Conservation (phyloP, 37 sponge, comb jelly and placozoan species). For the Ianthella basta region DNA sequence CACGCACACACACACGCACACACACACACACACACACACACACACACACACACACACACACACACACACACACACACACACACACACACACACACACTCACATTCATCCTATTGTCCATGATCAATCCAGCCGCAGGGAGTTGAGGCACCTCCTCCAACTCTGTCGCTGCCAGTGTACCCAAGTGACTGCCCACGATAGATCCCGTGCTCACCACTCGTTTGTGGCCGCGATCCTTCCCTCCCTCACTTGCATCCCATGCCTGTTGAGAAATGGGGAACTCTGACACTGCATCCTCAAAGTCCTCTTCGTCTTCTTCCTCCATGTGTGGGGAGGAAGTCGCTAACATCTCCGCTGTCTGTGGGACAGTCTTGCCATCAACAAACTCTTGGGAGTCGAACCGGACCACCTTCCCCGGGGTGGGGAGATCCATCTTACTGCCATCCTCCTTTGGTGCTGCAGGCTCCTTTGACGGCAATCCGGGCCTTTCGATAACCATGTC, state of each 20-base stretch:
- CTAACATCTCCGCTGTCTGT: not conserved
- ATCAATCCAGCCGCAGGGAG: too few relatives aligned
- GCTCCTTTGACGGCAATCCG: not conserved
- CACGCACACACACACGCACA: too few relatives aligned
- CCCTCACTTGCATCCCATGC: not conserved
- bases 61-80: too few relatives aligned
- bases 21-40: too few relatives aligned
- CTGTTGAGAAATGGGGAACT: not conserved
- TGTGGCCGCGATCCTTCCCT: conserved; percentile 19
- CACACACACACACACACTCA: too few relatives aligned
- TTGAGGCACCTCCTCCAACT: too few relatives aligned
- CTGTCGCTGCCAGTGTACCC: too few relatives aligned
- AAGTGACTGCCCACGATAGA: not conserved
- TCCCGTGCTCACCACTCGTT: conserved; percentile 23
- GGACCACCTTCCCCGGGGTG: conserved; percentile 12
- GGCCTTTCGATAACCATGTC: not conserved
- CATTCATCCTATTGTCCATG: too few relatives aligned
- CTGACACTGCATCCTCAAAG: conserved; percentile 20
- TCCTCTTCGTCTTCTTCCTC: not conserved
- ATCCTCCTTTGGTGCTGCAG: not conserved
- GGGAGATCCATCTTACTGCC: not conserved
- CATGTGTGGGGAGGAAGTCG: not conserved
- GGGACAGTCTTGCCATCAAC: not conserved
- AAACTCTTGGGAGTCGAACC: not conserved
- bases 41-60: too few relatives aligned